Base-by-base conservation (phyloP, 1,140 invertebrate species). In the Zaprionus tsacasi region DNA sequence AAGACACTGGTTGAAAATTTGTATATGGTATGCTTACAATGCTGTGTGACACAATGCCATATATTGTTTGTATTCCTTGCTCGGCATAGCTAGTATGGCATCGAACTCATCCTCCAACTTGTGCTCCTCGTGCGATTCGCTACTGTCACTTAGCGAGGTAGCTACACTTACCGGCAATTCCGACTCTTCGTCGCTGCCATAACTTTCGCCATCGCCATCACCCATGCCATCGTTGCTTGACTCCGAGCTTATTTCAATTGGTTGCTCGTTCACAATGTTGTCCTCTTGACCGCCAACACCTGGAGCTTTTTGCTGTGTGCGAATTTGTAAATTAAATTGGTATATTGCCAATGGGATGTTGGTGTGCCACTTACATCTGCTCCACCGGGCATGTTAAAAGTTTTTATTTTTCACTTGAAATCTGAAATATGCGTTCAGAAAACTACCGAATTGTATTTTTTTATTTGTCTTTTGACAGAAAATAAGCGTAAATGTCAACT, bases 201-300 rank as follows among this genome's bases (percentile, higher is more conserved):
- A 50, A 10, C 25, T 56, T 0, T 36, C 65, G 7, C 12, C 57
- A 3, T 45, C 40, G n/a, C 40, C 40, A 15, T 45, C 40, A 45
- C 6, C n/a, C n/a, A 15, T n/a, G n/a, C 6, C n/a, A 45, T 25
- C 55, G 10, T 57, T 57, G 38, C 65, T 69, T 1, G 70, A 73
- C 3, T 73, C 70, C 6, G 70, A 73, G 50, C 70, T 73, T 27
- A 73, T 73, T 45, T 73, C 70, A 25, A 73, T 73, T 48, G 70
- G 70, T 30, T 73, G 70, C 50, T 73, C 70, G 48, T 69, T 73
- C 0, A 73, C 50, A 33, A 73, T 73, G 38, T 73, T 68, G 30
- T 73, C 66, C 30, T 48, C 52, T 13, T 59, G 40, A 27, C 21
- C 58, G 21, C 33, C 67, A 25, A 56, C 70, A 69, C 36, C 56